These are phyloP conservation scores for Microcebus lehilahytsara DNA, from an alignment of 2,113 vertebrate genomes.

Conservation along the genomic window DNA sequence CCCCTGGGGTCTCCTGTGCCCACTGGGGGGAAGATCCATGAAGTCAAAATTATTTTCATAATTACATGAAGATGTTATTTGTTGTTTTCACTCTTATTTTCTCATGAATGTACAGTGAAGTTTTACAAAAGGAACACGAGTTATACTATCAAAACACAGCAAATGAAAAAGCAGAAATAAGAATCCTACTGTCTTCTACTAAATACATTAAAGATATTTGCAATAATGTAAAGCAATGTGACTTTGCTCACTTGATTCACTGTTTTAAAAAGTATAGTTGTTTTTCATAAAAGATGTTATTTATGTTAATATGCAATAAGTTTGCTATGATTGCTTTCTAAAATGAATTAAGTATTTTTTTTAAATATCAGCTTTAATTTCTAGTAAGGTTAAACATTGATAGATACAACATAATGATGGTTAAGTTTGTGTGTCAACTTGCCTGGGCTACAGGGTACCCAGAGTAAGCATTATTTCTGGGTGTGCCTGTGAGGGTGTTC, in stretches of 20 bases:
- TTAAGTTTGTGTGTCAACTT: neutral
- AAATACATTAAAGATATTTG: conserved; percentile 21
- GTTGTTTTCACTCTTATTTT: neutral
- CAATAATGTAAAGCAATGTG: neutral
- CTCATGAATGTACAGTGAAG: neutral
- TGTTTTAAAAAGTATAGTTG: neutral
- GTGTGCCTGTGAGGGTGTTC: neutral
- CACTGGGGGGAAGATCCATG: neutral
- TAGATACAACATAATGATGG: neutral
- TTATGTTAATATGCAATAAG: neutral
- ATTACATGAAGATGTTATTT: conserved; percentile 10
- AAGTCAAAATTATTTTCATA: conserved; percentile 2
- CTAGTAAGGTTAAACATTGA: neutral
- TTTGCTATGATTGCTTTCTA: neutral
- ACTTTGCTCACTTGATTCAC: neutral
- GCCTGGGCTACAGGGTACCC: too few relatives aligned
- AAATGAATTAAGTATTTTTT: neutral
- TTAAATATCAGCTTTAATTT: neutral
- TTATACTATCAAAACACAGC: neutral
- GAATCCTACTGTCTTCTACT: neutral
- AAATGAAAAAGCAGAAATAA: neutral
- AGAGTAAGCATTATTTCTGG: neutral
- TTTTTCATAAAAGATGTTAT: conserved; percentile 22
- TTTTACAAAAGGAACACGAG: neutral
- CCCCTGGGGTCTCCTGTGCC: neutral